phyloP scores from a whole-genome alignment of 1,140 invertebrate genomes.

The Bathynomus jamesi region DNA sequence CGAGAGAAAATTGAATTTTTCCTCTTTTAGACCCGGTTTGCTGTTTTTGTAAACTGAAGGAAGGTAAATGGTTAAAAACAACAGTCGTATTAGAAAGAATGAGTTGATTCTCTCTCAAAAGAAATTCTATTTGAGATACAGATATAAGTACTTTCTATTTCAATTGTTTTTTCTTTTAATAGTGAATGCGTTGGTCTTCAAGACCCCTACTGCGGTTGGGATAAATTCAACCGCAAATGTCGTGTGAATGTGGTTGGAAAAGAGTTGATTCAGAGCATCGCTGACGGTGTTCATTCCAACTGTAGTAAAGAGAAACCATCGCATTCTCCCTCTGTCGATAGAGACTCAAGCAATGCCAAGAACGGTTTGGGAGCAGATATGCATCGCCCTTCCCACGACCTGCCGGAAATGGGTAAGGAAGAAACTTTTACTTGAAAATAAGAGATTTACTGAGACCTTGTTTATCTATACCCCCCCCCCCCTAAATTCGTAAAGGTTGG shows the following conservation, averaged over 20 bases:
- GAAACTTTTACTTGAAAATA: no score
- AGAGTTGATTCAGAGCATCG: conserved; percentile 17
- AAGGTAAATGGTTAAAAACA: no score
- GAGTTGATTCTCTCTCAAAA: no score
- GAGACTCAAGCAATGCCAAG: conserved; percentile 9
- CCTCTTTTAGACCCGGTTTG: no score
- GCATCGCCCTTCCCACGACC: conserved; percentile 10
- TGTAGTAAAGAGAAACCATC: conserved; percentile 17
- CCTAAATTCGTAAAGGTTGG: no score
- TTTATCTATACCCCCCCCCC: no score
- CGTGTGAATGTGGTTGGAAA: conserved; percentile 8
- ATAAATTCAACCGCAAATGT: conserved; percentile 19
- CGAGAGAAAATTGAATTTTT: no score
- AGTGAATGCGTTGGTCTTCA: conserved; percentile 16
- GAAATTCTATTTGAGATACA: no score
- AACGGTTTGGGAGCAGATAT: conserved; percentile 6
- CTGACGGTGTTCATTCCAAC: conserved; percentile 5
- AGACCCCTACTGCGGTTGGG: conserved; percentile 14
- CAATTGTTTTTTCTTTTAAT: not conserved
- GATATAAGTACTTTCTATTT: no score
- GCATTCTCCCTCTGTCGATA: conserved; percentile 15
- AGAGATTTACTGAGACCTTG: no score
- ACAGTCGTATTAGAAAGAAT: no score
- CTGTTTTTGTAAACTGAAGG: no score
- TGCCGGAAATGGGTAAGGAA: conserved; percentile 6